Conservation (phyloP, 1,140 invertebrate genomes). For the Araneus ventricosus region DNA sequence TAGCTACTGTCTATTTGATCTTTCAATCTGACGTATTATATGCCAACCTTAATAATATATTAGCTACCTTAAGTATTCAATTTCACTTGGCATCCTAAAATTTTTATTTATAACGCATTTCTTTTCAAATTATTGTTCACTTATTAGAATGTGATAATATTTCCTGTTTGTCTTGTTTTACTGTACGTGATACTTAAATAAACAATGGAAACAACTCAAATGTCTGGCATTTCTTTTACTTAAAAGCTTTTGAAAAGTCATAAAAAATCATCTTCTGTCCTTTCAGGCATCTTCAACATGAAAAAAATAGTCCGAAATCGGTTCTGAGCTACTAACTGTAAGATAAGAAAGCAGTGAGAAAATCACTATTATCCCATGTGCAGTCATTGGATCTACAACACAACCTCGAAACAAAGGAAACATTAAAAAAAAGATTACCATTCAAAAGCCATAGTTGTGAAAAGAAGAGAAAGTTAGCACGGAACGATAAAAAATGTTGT, state of each 20-base stretch:
- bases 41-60: too few species aligned
- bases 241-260: background rate
- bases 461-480: conserved; percentile 47
- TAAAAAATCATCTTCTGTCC: background rate
- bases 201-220: background rate
- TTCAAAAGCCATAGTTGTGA: background rate
- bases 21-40: too few species aligned
- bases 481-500: conserved; percentile 17
- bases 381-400: conserved; percentile 1
- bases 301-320: background rate
- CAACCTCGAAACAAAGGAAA: conserved; percentile 44
- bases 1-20: too few species aligned
- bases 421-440: conserved; percentile 7
- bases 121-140: too few species aligned
- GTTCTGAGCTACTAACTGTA: conserved; percentile 9
- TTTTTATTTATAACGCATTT: too few species aligned
- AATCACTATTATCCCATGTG: conserved; percentile 21
- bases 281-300: background rate
- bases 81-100: too few species aligned
- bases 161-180: background rate
- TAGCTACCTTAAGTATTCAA: too few species aligned
- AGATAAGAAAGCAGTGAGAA: background rate
- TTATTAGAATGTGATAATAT: background rate
- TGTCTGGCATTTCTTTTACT: background rate
- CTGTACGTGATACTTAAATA: background rate